Conservation (phyloP, 2,797 vertebrate genomes). For the Basileuterus tristriatus region DNA sequence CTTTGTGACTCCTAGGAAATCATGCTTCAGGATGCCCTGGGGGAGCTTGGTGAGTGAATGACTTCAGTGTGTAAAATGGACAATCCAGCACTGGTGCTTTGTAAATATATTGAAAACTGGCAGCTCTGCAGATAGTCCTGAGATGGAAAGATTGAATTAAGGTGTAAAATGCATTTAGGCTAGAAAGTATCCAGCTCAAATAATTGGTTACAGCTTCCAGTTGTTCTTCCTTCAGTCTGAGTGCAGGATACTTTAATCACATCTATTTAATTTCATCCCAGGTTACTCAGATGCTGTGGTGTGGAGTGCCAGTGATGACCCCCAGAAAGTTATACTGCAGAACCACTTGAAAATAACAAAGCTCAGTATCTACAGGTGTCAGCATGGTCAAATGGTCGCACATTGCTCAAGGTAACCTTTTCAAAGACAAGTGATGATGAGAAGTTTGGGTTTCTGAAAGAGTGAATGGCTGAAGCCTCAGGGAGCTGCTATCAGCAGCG, state of each 20-base stretch:
- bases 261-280: neutral
- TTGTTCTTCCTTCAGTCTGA: neutral
- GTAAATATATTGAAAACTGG: neutral
- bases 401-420: neutral
- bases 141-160: neutral
- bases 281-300: fast-evolving
- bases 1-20: neutral
- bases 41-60: neutral
- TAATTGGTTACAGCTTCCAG: neutral
- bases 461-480: neutral
- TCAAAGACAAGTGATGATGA: neutral
- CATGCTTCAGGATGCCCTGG: fast-evolving
- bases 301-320: neutral
- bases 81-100: neutral
- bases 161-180: neutral
- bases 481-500: fast-evolving
- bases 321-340: neutral
- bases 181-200: neutral
- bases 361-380: neutral
- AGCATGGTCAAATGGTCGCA: neutral
- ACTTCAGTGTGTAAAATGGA: neutral
- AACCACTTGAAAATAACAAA: neutral
- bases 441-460: neutral
- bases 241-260: neutral
- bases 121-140: neutral